These are phyloP conservation scores for Xiphorhynchus erythropygius DNA, from an alignment of 2,797 vertebrate species.

Conservation along the genomic window DNA sequence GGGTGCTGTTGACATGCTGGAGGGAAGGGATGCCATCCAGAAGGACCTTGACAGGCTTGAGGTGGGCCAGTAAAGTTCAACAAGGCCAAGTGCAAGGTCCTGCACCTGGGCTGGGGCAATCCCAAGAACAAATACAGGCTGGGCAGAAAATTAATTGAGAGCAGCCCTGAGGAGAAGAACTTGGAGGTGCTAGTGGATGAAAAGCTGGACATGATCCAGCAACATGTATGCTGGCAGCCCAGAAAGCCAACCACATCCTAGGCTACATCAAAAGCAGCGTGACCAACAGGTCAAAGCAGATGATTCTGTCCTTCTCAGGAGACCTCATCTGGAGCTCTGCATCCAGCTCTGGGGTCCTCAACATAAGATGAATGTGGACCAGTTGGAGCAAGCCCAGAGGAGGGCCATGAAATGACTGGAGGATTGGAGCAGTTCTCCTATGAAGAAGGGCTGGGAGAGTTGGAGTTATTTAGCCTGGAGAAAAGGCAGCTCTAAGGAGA, in stretches of 20 bases:
- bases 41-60: neutral
- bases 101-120: neutral
- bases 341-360: neutral
- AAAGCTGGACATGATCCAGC: neutral
- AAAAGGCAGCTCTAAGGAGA: neutral
- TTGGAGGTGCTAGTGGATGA: too few relatives aligned
- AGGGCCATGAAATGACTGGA: neutral
- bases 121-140: neutral
- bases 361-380: neutral
- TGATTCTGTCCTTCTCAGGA: neutral
- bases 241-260: neutral
- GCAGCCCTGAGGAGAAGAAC: neutral
- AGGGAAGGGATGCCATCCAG: neutral
- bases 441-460: neutral
- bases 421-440: neutral
- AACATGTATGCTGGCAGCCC: accelerated
- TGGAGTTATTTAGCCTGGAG: neutral
- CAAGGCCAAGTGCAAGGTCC: neutral
- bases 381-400: accelerated
- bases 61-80: accelerated
- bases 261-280: neutral
- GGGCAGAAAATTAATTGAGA: neutral
- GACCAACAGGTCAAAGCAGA: neutral
- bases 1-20: accelerated
- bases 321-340: neutral